phyloP scores from a whole-genome alignment of 2,113 vertebrate genomes.

The Varanus komodoensis region DNA sequence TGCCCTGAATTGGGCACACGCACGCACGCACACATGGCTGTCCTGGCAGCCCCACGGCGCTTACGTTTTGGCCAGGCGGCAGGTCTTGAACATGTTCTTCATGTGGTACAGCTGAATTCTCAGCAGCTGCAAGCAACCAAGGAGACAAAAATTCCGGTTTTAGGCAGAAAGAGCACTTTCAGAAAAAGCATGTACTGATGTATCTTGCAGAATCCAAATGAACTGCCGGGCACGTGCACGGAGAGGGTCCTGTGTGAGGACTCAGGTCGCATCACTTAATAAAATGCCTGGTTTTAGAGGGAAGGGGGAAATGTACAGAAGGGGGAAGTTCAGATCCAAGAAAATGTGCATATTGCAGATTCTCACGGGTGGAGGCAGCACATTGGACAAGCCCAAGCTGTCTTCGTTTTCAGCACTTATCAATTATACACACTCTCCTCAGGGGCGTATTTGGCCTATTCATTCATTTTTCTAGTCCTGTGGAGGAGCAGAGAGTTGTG shows the following conservation, averaged over 20 bases:
- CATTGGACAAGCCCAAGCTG: background rate
- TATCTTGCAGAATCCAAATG: background rate
- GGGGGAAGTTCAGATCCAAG: background rate
- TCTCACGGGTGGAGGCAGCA: background rate
- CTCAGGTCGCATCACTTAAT: too few relatives aligned
- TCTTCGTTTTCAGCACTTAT: background rate
- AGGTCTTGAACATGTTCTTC: constrained; percentile 97
- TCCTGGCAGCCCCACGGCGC: constrained; percentile 36
- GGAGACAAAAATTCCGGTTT: background rate
- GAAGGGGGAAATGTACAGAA: background rate
- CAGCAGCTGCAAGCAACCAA: constrained; percentile 81
- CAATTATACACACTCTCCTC: background rate
- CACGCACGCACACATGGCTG: too few relatives aligned
- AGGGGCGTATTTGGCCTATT: background rate
- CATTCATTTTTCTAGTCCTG: background rate
- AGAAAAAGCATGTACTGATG: background rate
- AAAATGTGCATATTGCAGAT: background rate
- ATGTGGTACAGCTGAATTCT: constrained; percentile 93
- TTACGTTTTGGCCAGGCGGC: constrained; percentile 93
- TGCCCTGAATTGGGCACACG: too few relatives aligned
- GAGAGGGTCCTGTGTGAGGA: too few relatives aligned
- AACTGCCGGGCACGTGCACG: too few relatives aligned
- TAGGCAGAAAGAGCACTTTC: background rate
- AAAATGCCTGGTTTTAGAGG: background rate
- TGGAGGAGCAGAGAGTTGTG: background rate